Conservation (phyloP, 2,797 vertebrate species). For the Hirundo rustica region DNA sequence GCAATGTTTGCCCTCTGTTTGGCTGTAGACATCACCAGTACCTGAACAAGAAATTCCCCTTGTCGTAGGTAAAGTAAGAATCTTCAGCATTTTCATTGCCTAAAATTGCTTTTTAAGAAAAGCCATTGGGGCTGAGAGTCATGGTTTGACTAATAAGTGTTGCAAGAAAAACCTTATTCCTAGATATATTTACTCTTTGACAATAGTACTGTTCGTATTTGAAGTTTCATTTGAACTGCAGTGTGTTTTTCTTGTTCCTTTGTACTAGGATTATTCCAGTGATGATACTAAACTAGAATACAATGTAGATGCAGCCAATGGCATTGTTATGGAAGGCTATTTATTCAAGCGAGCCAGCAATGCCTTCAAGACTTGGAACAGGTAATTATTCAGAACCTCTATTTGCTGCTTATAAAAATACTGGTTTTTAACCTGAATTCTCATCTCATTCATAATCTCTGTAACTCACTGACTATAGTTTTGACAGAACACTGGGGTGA, state of each 20-base stretch:
- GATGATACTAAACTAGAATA: conserved; percentile 96
- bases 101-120: background rate
- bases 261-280: conserved; percentile 89
- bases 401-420: background rate
- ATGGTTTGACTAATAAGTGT: background rate
- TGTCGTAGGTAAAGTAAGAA: background rate
- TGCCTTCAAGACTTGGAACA: conserved; percentile 99
- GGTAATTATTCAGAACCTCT: conserved; percentile 75
- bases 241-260: conserved; percentile 30
- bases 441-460: background rate
- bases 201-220: background rate
- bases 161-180: background rate
- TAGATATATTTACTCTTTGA: background rate
- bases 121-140: background rate
- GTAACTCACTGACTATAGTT: background rate
- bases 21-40: background rate
- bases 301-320: conserved; percentile 92
- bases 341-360: conserved; percentile 98
- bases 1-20: background rate
- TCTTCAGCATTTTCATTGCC: background rate
- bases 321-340: conserved; percentile 98
- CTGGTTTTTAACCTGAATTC: background rate
- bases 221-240: background rate
- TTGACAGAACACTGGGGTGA: background rate
- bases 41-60: background rate